These are phyloP conservation scores for Mergus octosetaceus DNA, from an alignment of 2,797 vertebrate species.

Conservation along the genomic window DNA sequence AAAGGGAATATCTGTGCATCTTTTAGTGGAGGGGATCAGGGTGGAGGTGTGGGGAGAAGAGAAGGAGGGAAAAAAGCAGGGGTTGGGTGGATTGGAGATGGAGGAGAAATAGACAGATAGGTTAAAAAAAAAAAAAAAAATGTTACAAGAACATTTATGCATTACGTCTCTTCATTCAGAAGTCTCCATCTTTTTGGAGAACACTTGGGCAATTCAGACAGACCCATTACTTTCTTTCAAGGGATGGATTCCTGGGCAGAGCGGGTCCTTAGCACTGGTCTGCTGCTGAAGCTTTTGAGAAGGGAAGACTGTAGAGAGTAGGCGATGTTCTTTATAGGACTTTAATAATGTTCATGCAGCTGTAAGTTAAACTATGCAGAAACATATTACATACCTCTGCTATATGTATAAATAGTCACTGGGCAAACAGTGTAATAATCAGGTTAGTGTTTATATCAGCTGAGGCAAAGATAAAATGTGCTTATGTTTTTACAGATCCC, in stretches of 20 bases:
- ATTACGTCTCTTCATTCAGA: background rate
- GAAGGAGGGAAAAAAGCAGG: background rate
- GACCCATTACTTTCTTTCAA: background rate
- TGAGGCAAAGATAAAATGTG: background rate
- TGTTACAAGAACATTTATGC: background rate
- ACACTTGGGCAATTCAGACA: no score
- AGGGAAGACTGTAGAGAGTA: background rate
- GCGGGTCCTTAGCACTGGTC: background rate
- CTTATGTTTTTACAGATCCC: background rate
- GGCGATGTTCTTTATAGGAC: background rate
- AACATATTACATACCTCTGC: background rate
- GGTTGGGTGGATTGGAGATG: background rate
- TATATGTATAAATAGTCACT: background rate
- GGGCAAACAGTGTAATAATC: background rate
- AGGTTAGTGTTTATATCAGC: background rate
- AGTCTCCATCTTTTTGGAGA: background rate
- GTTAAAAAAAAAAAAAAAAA: background rate
- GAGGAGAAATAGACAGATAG: background rate
- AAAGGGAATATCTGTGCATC: background rate
- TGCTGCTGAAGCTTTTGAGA: background rate
- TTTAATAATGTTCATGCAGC: background rate
- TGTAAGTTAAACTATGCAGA: background rate
- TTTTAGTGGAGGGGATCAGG: background rate
- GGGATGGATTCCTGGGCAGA: background rate
- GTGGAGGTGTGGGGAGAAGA: background rate